phyloP scores from a whole-genome alignment of 2,113 vertebrate genomes.

The Peromyscus californicus region DNA sequence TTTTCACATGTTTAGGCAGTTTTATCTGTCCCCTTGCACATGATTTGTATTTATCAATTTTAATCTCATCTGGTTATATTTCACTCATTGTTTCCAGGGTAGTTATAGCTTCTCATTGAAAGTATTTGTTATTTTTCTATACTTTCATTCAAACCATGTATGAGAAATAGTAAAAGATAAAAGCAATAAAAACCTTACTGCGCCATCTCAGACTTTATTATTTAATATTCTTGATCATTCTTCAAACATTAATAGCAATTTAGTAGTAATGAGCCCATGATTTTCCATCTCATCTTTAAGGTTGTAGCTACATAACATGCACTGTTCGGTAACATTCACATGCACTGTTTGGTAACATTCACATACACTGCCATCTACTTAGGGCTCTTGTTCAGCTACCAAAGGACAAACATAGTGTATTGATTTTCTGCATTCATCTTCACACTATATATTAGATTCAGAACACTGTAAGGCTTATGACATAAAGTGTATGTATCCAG shows the following conservation, averaged over 20 bases:
- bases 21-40: conserved; percentile 44
- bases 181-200: not conserved
- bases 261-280: conserved; percentile 21
- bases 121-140: conserved; percentile 45
- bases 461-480: not conserved
- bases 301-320: not conserved
- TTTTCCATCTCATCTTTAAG: not conserved
- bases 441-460: not conserved
- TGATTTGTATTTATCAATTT: conserved; percentile 23
- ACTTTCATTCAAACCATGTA: not conserved
- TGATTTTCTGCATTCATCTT: conserved; percentile 32
- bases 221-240: not conserved
- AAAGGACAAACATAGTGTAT: not conserved
- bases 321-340: not conserved
- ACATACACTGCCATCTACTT: not conserved
- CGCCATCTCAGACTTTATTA: not conserved
- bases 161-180: conserved; percentile 16
- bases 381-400: not conserved
- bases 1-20: conserved; percentile 25
- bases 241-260: conserved; percentile 43
- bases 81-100: conserved; percentile 25
- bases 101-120: conserved; percentile 42
- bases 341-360: not conserved
- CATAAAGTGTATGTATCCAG: not conserved
- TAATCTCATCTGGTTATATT: conserved; percentile 28